phyloP scores from a whole-genome alignment of 2,888 invertebrate genomes.

The Atethmia centrago region DNA sequence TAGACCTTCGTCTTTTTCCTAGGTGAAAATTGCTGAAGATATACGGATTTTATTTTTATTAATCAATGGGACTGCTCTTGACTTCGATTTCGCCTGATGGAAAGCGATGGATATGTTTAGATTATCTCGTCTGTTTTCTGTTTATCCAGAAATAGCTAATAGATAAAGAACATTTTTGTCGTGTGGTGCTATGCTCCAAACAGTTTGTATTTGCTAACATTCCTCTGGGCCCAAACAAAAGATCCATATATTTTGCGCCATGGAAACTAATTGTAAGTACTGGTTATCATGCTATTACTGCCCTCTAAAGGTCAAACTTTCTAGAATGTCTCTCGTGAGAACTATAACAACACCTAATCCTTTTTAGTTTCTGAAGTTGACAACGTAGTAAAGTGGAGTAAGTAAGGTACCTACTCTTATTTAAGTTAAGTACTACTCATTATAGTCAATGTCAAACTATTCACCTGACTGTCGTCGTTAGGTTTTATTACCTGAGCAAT shows the following conservation, averaged over 20 bases:
- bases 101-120: background rate
- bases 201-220: background rate
- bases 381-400: conserved; percentile 3
- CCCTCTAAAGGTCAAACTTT: conserved; percentile 9
- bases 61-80: background rate
- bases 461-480: conserved; percentile 24
- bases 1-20: conserved; percentile 44
- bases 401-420: conserved; percentile 13
- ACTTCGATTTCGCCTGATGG: background rate
- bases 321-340: background rate
- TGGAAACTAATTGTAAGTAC: background rate
- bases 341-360: background rate
- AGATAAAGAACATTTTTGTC: background rate
- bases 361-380: conserved; percentile 7
- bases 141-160: conserved; percentile 6
- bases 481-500: conserved; percentile 18
- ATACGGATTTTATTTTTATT: background rate
- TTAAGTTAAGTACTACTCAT: conserved; percentile 18
- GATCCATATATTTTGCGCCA: background rate
- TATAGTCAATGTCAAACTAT: conserved; percentile 19
- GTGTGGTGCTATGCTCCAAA: background rate
- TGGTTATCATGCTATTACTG: conserved; percentile 8
- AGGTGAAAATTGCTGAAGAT: background rate
- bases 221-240: background rate
- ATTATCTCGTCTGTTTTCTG: conserved; percentile 2